A percentile compares a stretch with the other conserved stretches of the same genome.
Conservation (phyloP, 2,888 invertebrate genomes). For the Clusia tigrina region DNA sequence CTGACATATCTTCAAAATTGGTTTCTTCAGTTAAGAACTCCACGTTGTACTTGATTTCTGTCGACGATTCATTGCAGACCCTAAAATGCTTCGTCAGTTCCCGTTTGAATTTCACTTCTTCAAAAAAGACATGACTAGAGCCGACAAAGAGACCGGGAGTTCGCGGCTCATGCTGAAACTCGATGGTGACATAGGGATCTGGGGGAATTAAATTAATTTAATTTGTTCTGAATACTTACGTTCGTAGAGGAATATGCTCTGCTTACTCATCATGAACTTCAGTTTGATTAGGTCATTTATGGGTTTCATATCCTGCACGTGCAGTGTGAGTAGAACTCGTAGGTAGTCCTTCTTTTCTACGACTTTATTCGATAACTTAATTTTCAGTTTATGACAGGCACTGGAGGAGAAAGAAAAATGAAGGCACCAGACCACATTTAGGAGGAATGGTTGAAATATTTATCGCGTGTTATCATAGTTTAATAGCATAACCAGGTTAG, state of each 20-base stretch:
- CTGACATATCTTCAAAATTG: conserved; percentile 12
- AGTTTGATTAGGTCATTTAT: conserved; percentile 44
- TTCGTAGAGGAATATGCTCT: background rate
- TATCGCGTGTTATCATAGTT: too few species aligned
- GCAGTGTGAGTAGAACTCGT: conserved; percentile 40
- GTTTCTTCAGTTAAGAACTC: conserved; percentile 25
- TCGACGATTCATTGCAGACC: conserved; percentile 50
- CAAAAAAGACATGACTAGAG: conserved; percentile 38
- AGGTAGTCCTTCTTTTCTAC: conserved; percentile 33
- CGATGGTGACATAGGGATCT: background rate
- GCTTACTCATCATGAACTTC: conserved; percentile 36
- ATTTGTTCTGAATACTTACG: too few species aligned
- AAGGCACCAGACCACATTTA: too few species aligned
- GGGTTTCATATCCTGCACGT: conserved; percentile 32
- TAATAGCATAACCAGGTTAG: too few species aligned
- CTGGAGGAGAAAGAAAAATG: conserved; percentile 22
- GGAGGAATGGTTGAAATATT: too few species aligned
- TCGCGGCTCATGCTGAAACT: conserved; percentile 30
- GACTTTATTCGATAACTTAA: conserved; percentile 23
- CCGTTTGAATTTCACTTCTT: conserved; percentile 40
- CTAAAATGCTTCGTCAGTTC: conserved; percentile 35
- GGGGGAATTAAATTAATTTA: conserved; percentile 32
- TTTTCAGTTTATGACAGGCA: conserved; percentile 32
- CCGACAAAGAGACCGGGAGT: conserved; percentile 27
- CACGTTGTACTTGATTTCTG: conserved; percentile 27